A percentile compares a stretch with the other conserved stretches of the same genome.
Evolutionary conservation across 2,888 invertebrate species (phyloP).

Genomic region (Gymnocheta viridis): DNA sequence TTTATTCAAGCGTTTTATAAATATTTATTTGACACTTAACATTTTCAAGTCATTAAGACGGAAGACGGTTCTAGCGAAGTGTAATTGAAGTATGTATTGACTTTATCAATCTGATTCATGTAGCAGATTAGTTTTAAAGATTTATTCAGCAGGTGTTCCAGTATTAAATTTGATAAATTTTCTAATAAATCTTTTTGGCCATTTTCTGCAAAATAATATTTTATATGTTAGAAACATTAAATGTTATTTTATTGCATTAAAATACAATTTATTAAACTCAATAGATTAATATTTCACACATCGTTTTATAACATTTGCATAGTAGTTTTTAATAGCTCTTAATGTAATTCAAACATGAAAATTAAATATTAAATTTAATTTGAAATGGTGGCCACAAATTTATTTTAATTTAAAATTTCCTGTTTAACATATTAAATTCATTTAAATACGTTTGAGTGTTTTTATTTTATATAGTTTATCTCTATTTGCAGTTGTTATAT

Average conservation of each 20-base stretch:
- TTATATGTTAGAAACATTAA: background rate
- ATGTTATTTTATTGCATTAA: background rate
- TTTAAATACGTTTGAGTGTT: no score
- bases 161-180: background rate
- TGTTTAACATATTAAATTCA: no score
- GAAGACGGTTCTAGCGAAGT: background rate
- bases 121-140: background rate
- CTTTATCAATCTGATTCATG: background rate
- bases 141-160: no score
- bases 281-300: no score
- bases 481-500: no score
- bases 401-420: no score
- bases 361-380: no score
- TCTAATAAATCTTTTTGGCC: background rate
- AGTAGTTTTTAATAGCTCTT: no score
- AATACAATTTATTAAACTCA: conserved; percentile 1
- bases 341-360: no score
- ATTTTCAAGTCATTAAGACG: background rate
- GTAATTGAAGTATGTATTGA: background rate
- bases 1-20: background rate
- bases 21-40: background rate
- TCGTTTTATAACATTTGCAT: no score
- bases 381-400: no score
- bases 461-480: no score
- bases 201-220: background rate